These are phyloP conservation scores for Paraescarpia echinospica DNA, from an alignment of 1,140 invertebrate species.

Conservation along the genomic window DNA sequence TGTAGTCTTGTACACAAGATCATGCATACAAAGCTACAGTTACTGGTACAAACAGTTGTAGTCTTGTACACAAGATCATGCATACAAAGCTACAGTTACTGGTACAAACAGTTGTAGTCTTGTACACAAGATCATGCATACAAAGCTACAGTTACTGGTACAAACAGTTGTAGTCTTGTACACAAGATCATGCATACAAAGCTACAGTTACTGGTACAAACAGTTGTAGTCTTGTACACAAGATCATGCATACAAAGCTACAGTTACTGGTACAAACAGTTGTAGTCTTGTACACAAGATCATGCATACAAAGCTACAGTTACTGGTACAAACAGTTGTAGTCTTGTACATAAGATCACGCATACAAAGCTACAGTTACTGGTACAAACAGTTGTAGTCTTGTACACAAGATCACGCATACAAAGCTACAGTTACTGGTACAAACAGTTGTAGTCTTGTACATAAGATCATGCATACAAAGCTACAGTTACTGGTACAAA, in stretches of 20 bases:
- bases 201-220: background rate
- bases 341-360: no score
- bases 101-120: slow-evolving; percentile 75
- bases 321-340: slow-evolving; percentile 78
- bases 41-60: background rate
- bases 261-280: background rate
- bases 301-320: slow-evolving; percentile 58
- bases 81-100: slow-evolving; percentile 66
- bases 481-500: background rate
- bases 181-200: background rate
- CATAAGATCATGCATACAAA: background rate
- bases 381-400: background rate
- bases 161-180: background rate
- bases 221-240: background rate
- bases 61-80: background rate
- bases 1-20: background rate
- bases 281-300: background rate
- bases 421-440: no score
- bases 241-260: background rate
- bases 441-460: background rate
- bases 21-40: background rate
- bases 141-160: background rate
- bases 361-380: no score
- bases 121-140: slow-evolving; percentile 54
- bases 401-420: background rate